Evolutionary conservation across 2,113 vertebrate species (phyloP).

Genomic region (Triplophysa siluroides): DNA sequence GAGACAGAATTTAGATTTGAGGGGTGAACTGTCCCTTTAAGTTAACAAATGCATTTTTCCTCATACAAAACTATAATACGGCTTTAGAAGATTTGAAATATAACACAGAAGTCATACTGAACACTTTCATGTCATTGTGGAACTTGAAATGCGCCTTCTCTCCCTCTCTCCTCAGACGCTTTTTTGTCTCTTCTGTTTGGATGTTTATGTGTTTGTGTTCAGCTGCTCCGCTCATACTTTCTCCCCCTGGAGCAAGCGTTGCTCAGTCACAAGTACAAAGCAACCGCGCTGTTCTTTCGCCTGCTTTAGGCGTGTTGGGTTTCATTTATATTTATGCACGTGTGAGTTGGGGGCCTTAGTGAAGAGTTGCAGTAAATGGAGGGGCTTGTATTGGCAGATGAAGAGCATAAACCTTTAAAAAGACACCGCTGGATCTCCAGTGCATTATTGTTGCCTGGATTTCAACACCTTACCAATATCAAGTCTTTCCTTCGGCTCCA

Average conservation of each 20-base stretch:
- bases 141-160: conserved; percentile 58
- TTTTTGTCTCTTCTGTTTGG: conserved; percentile 43
- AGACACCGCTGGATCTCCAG: conserved; percentile 30
- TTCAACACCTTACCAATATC: conserved; percentile 32
- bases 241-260: conserved; percentile 49
- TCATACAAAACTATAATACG: too few species aligned
- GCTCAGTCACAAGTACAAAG: conserved; percentile 54
- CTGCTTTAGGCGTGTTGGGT: conserved; percentile 24
- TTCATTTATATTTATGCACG: conserved; percentile 39
- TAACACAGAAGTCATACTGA: too few species aligned
- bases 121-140: too few species aligned
- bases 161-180: conserved; percentile 19
- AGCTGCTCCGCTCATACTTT: conserved; percentile 35
- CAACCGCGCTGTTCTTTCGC: conserved; percentile 31
- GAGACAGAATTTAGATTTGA: too few species aligned
- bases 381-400: conserved; percentile 12
- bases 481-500: conserved; percentile 2
- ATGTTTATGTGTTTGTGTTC: conserved; percentile 54
- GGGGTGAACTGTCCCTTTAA: too few species aligned
- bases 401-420: conserved; percentile 31
- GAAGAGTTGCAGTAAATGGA: conserved; percentile 12
- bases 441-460: conserved; percentile 27
- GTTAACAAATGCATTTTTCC: too few species aligned
- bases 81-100: too few species aligned
- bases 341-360: conserved; percentile 6